phyloP scores from a whole-genome alignment of 2,797 vertebrate species.

The Varecia variegata region DNA sequence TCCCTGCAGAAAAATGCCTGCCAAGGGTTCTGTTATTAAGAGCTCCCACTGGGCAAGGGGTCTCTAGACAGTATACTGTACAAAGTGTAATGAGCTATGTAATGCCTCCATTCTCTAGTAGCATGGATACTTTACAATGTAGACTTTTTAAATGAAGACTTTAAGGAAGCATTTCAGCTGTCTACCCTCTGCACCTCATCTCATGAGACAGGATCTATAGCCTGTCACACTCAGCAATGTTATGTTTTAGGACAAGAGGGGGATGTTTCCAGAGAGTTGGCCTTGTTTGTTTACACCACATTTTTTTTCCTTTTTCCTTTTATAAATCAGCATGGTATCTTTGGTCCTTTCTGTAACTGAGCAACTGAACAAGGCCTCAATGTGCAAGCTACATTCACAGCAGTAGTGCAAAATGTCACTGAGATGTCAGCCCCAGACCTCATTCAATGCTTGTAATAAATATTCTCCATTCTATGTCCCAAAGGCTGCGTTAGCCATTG shows the following conservation, averaged over 20 bases:
- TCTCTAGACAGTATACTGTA: background rate
- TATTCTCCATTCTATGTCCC: background rate
- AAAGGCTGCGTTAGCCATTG: background rate
- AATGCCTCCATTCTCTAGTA: conserved; percentile 1
- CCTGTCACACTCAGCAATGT: background rate
- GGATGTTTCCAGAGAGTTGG: background rate
- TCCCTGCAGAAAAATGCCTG: background rate
- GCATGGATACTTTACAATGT: background rate
- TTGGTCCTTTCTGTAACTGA: background rate
- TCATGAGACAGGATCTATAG: background rate
- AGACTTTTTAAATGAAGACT: background rate
- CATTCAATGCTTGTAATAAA: background rate
- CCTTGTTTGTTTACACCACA: background rate
- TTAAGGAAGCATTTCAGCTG: background rate
- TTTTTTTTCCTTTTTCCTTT: background rate
- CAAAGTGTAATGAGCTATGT: background rate
- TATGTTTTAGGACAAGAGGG: background rate
- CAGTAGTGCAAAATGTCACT: background rate
- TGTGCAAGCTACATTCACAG: background rate
- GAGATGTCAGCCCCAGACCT: background rate
- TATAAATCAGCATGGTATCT: background rate
- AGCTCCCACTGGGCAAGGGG: background rate
- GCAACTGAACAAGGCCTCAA: background rate
- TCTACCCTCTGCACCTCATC: background rate
- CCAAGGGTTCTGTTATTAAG: background rate